Base-by-base conservation (phyloP, 1,140 invertebrate species). In the Solenopsis fugax region DNA sequence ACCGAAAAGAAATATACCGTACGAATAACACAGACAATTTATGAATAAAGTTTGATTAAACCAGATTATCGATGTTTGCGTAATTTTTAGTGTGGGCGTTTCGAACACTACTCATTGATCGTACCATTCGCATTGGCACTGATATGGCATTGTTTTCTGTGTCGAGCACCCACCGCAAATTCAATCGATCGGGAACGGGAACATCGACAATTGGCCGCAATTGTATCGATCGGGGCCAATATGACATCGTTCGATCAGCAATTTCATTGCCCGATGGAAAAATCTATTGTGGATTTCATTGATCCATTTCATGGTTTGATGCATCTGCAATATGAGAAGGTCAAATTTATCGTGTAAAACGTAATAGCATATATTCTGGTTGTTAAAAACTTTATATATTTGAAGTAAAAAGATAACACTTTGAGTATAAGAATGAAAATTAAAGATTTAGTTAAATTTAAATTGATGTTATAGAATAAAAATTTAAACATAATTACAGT, bases 181-280 rank as follows among this genome's bases (percentile, higher is more conserved):
- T 85, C 89, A 90, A 80, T 86, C 58, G 80, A 80, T 88, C 76
- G 85, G 16, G 18, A 86, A 86, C 81, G 76, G 56, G 87, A 87
- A 67, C 87, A 85, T 77, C 85, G 80, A 54, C 86, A 92, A 92
- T 92, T 92, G 90, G 81, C 87, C 88, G 86, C 85, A 91, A 91
- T 93, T 92, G 91, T 90, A 88, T 82, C 75, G 72, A 88, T 89
- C 89, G 89, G 69, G 85, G 90, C 84, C 89, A 78, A 88, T 91
- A 73, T 86, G 58, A 87, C 67, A 71, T 87, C 75, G 67, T 75
- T 87, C 60, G 69, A 87, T 29, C 52, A 7, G 73, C 65, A 50
- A 64, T 88, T 65, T 76, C 80, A 58, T 84, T 85, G 69, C 86
- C 24, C 18, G 34, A 24, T 18, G 56, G 76, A 86, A 84, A 88